These are phyloP conservation scores for Mustela nigripes DNA, from an alignment of 2,113 vertebrate species.

Conservation along the genomic window DNA sequence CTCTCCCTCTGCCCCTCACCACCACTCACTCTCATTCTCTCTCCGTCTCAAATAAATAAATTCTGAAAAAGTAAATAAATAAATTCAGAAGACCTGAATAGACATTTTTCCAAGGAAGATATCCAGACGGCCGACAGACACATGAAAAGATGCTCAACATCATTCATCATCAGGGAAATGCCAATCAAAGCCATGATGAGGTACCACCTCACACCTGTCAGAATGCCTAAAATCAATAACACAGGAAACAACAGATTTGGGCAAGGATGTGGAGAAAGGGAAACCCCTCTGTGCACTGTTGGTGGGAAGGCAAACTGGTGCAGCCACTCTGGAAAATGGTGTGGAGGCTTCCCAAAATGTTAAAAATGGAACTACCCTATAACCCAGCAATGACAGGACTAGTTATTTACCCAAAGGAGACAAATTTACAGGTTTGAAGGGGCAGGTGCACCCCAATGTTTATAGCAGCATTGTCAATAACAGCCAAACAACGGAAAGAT, in stretches of 20 bases:
- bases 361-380: background rate
- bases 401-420: background rate
- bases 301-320: no score
- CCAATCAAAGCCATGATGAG: no score
- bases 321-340: background rate
- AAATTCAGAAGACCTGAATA: background rate
- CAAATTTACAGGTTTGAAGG: background rate
- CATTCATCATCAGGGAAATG: no score
- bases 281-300: no score
- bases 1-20: background rate
- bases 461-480: background rate
- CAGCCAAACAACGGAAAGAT: no score
- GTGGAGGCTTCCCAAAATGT: background rate
- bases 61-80: background rate
- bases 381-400: background rate
- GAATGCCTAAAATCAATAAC: no score
- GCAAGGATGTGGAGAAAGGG: no score
- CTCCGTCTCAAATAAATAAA: background rate
- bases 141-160: no score
- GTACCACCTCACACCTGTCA: no score
- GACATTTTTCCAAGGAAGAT: background rate
- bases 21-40: background rate
- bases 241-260: no score
- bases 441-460: background rate
- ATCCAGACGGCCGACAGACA: no score